Evolutionary conservation across 2,797 vertebrate genomes (phyloP).

Genomic region (Urosaurus nigricauda): DNA sequence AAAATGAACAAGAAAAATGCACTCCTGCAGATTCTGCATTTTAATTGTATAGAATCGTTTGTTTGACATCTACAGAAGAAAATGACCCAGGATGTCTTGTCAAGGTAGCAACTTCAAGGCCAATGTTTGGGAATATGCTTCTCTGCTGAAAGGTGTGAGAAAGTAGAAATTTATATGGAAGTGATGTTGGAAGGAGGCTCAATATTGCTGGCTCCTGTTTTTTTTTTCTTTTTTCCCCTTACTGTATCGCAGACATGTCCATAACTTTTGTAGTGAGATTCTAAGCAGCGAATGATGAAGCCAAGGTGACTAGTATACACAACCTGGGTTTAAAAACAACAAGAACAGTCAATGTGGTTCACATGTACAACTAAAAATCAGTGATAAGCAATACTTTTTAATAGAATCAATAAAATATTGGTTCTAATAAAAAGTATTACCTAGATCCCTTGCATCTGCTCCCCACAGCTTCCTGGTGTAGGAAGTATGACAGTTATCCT

Average conservation of each 20-base stretch:
- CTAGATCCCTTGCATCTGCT: no score
- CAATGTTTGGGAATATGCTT: neutral
- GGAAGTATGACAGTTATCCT: no score
- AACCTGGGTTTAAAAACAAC: neutral
- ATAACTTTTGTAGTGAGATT: neutral
- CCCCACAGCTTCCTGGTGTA: no score
- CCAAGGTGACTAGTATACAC: neutral
- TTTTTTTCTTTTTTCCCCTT: no score
- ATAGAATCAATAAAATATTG: no score
- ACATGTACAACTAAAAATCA: no score
- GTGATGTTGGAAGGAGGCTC: neutral
- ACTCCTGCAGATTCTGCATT: conserved; percentile 29
- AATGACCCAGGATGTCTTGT: neutral
- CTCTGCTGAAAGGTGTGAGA: neutral
- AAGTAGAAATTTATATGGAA: no score
- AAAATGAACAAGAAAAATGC: conserved; percentile 21
- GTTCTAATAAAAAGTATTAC: no score
- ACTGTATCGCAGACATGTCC: neutral
- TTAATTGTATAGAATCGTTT: conserved; percentile 49
- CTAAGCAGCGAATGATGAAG: neutral
- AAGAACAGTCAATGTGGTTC: no score
- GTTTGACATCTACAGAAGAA: conserved; percentile 30
- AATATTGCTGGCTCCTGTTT: neutral
- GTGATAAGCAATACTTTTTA: no score
- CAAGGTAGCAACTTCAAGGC: neutral